Percentiles rank a stretch among this genome's conserved stretches.
Evolutionary conservation across 2,888 invertebrate genomes (phyloP).

Genomic region (Unio delphinus): DNA sequence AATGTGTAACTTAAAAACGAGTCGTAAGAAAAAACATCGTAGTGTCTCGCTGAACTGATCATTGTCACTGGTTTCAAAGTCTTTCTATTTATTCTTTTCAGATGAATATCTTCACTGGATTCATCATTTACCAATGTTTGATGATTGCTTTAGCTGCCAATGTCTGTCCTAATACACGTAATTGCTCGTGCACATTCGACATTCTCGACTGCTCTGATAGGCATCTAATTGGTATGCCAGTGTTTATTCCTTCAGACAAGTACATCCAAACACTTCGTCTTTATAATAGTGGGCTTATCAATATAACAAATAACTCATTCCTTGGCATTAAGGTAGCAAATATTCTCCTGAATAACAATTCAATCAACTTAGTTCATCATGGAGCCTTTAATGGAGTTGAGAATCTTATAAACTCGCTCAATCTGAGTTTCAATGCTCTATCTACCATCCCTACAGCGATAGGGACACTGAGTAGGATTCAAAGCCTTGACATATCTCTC

Average conservation of each 20-base stretch:
- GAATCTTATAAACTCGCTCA: constrained; percentile 17
- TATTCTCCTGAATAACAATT: constrained; percentile 25
- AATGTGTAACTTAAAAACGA: too few species aligned
- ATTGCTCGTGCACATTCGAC: constrained; percentile 12
- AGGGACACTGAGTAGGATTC: constrained; percentile 14
- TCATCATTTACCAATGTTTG: too few species aligned
- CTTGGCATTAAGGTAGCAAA: constrained; percentile 19
- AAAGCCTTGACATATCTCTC: constrained; percentile 18
- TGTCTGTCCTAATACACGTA: too few species aligned
- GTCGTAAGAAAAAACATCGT: too few species aligned
- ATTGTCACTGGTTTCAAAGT: too few species aligned
- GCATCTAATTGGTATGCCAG: constrained; percentile 12
- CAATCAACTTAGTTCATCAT: constrained; percentile 13
- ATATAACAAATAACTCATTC: constrained; percentile 25
- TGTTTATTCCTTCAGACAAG: constrained; percentile 5
- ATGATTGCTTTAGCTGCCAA: too few species aligned
- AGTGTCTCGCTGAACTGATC: too few species aligned
- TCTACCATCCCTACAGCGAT: constrained; percentile 15
- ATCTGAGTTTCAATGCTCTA: constrained; percentile 24
- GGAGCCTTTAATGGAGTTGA: constrained; percentile 26
- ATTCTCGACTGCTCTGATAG: constrained; percentile 22
- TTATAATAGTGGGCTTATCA: constrained; percentile 19
- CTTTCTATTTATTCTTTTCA: too few species aligned
- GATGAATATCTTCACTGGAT: too few species aligned
- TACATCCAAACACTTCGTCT: constrained; percentile 8